A percentile compares a stretch with the other conserved stretches of the same genome.
Conservation (phyloP, 1,140 invertebrate genomes). For the Drosophila mauritiana region DNA sequence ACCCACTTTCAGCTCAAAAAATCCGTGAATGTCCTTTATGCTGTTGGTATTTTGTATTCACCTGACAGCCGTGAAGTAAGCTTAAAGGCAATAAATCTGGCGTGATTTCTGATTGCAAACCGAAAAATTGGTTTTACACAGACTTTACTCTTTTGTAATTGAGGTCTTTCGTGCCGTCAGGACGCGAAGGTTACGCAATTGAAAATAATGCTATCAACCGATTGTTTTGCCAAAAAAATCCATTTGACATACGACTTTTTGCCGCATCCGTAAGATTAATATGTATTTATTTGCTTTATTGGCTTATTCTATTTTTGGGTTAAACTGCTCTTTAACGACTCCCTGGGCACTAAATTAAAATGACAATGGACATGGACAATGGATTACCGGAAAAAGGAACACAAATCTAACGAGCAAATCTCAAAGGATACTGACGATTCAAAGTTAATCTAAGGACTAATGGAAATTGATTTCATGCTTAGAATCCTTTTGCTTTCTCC, state of each 20-base stretch:
- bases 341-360: constrained; percentile 50
- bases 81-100: constrained; percentile 48
- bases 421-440: constrained; percentile 31
- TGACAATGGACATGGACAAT: constrained; percentile 3
- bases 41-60: constrained; percentile 19
- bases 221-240: constrained; percentile 1
- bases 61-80: constrained; percentile 48
- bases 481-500: no score
- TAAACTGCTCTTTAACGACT: constrained; percentile 77
- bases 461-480: constrained; percentile 70
- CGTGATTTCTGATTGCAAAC: constrained; percentile 19
- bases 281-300: constrained; percentile 17
- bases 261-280: constrained; percentile 17
- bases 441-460: constrained; percentile 51
- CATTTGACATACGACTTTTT: constrained; percentile 1
- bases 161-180: constrained; percentile 1
- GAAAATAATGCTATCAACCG: neutral
- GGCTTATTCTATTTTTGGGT: constrained; percentile 11
- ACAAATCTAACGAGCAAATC: constrained; percentile 36
- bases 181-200: neutral
- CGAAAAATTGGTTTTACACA: constrained; percentile 50
- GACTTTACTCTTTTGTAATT: constrained; percentile 31
- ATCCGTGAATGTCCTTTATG: constrained; percentile 13
- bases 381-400: constrained; percentile 15
- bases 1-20: neutral